phyloP scores from a whole-genome alignment of 2,888 invertebrate genomes.

The Xestia ashworthii region DNA sequence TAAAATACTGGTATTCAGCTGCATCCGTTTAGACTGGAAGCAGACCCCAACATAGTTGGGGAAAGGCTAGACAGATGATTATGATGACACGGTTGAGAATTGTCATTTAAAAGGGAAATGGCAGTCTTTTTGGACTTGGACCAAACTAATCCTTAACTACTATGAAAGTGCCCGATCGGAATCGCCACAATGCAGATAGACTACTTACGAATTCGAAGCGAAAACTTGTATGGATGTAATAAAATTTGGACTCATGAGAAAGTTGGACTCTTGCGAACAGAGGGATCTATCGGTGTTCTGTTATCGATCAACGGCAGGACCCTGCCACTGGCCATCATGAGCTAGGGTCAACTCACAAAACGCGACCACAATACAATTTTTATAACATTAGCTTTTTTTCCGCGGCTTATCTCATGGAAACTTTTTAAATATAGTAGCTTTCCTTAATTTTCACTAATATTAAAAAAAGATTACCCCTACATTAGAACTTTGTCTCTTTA shows the following conservation, averaged over 20 bases:
- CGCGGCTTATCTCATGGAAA: background rate
- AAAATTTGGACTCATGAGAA: too few relatives aligned
- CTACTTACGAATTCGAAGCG: background rate
- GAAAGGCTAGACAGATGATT: too few relatives aligned
- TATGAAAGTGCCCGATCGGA: background rate
- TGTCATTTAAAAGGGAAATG: background rate
- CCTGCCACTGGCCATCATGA: background rate
- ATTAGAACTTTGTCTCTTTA: too few relatives aligned
- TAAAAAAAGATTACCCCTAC: too few relatives aligned
- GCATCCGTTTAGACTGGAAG: too few relatives aligned
- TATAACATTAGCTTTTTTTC: background rate
- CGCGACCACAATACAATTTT: background rate
- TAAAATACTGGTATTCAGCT: too few relatives aligned
- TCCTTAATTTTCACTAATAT: too few relatives aligned
- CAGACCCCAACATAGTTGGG: too few relatives aligned
- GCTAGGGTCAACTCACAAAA: background rate
- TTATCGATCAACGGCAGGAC: background rate
- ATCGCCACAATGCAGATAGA: background rate
- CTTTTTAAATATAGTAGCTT: background rate
- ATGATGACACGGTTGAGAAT: background rate
- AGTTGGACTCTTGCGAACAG: background rate
- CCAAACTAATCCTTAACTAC: too few relatives aligned
- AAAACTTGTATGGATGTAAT: too few relatives aligned
- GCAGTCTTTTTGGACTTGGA: background rate
- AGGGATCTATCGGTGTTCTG: background rate